Evolutionary conservation across 2,888 invertebrate genomes (phyloP).

Genomic region (Orchestes rusci): DNA sequence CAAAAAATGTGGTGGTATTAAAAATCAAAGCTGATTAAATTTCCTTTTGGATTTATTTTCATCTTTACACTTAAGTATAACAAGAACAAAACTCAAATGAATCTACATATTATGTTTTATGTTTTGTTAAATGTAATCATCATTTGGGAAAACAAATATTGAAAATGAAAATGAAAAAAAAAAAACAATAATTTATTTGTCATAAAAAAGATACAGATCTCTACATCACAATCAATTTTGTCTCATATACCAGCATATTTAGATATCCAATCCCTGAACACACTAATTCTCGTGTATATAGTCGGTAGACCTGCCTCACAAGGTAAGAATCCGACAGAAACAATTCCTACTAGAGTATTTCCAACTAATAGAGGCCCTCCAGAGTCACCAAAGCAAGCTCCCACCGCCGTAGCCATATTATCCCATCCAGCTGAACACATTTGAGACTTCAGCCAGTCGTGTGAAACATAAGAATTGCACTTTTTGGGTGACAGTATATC

Average conservation of each 20-base stretch:
- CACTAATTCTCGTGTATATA: slow-evolving; percentile 14
- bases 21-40: too few species aligned
- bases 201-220: too few species aligned
- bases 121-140: too few species aligned
- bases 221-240: not conserved
- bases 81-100: too few species aligned
- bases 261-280: slow-evolving; percentile 14
- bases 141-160: too few species aligned
- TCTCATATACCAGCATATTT: slow-evolving; percentile 12
- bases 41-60: too few species aligned
- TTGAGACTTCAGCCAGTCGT: slow-evolving; percentile 4
- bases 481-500: slow-evolving; percentile 5
- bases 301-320: slow-evolving; percentile 12
- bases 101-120: too few species aligned
- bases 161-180: too few species aligned
- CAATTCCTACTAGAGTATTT: slow-evolving; percentile 8
- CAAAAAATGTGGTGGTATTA: too few species aligned
- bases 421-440: slow-evolving; percentile 11
- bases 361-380: slow-evolving; percentile 12
- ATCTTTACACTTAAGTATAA: too few species aligned
- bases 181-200: too few species aligned
- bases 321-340: slow-evolving; percentile 5
- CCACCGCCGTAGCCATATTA: slow-evolving; percentile 4
- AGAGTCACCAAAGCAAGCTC: slow-evolving; percentile 16
- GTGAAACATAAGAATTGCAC: slow-evolving; percentile 4